Percentiles rank a stretch among this genome's conserved stretches.
These are phyloP conservation scores for Drosophila paulistorum DNA, from an alignment of 1,140 invertebrate species.

Conservation along the genomic window DNA sequence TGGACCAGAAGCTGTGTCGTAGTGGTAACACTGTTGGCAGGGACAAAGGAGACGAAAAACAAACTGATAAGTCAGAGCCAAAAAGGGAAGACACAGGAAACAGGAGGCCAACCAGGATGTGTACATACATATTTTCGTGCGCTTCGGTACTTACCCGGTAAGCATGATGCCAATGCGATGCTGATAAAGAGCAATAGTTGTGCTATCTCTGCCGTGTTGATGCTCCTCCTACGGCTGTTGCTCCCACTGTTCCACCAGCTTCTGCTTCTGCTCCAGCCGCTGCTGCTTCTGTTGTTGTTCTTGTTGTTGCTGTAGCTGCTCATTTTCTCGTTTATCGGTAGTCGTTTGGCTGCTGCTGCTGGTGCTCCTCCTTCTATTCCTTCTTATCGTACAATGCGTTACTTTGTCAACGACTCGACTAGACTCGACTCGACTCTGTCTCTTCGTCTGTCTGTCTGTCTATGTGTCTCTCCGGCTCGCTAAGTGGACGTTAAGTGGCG, in stretches of 20 bases:
- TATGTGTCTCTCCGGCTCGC: slow-evolving; percentile 20
- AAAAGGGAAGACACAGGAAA: slow-evolving; percentile 23
- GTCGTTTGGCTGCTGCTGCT: slow-evolving; percentile 30
- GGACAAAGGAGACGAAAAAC: slow-evolving; percentile 2
- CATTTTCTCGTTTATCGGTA: slow-evolving; percentile 68
- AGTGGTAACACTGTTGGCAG: not conserved
- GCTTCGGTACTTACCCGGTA: slow-evolving; percentile 72
- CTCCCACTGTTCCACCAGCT: slow-evolving; percentile 14
- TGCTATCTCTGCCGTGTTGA: slow-evolving; percentile 47
- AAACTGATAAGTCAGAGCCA: slow-evolving; percentile 55
- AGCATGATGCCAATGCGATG: slow-evolving; percentile 73
- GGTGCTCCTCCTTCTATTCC: slow-evolving; percentile 11
- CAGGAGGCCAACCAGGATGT: slow-evolving; percentile 31
- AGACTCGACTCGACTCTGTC: not conserved
- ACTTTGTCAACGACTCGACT: slow-evolving; percentile 73
- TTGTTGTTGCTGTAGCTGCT: slow-evolving; percentile 42
- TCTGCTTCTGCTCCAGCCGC: slow-evolving; percentile 13
- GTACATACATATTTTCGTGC: slow-evolving; percentile 26
- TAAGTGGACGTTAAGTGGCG: slow-evolving; percentile 47
- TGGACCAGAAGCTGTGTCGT: slow-evolving; percentile 22
- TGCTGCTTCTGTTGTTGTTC: slow-evolving; percentile 10
- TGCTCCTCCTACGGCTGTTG: slow-evolving; percentile 18
- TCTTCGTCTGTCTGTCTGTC: not conserved
- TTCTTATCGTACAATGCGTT: slow-evolving; percentile 66
- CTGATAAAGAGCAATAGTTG: slow-evolving; percentile 79